Evolutionary conservation across 2,797 vertebrate genomes (phyloP).

Genomic region (Acanthornis magna): DNA sequence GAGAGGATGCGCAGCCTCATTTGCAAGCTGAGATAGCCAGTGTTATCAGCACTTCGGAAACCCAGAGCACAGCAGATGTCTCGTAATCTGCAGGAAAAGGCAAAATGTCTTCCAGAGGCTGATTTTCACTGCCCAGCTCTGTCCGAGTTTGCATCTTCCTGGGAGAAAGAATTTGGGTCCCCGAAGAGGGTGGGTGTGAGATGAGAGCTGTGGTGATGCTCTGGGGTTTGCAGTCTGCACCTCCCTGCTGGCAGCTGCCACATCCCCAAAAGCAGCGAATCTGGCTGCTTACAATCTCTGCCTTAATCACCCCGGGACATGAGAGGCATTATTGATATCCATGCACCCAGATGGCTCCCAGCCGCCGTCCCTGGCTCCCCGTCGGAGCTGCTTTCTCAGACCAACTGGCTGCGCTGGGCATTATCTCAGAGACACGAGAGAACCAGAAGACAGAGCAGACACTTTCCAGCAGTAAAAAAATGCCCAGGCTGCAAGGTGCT

Average conservation of each 20-base stretch:
- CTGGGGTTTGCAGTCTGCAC: neutral
- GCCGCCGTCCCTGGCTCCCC: neutral
- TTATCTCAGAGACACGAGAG: neutral
- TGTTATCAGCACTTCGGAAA: neutral
- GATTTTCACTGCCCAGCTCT: neutral
- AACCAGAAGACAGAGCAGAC: neutral
- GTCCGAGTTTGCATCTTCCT: neutral
- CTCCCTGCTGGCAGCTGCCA: neutral
- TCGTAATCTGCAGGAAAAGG: neutral
- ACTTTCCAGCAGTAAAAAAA: neutral
- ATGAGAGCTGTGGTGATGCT: neutral
- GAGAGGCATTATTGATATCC: neutral
- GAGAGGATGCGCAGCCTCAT: neutral
- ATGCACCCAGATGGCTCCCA: conserved; percentile 20
- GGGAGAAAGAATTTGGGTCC: neutral
- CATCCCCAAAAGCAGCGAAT: neutral
- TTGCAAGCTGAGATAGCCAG: neutral
- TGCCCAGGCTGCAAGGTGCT: neutral
- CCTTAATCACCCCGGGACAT: neutral
- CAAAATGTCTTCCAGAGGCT: neutral
- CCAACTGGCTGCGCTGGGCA: neutral
- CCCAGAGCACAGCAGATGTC: neutral
- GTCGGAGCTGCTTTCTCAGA: neutral
- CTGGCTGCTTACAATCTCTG: neutral
- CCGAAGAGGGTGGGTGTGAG: accelerated